Evolutionary conservation across 1,140 invertebrate species (phyloP).

Genomic region (Zophobas atratus): DNA sequence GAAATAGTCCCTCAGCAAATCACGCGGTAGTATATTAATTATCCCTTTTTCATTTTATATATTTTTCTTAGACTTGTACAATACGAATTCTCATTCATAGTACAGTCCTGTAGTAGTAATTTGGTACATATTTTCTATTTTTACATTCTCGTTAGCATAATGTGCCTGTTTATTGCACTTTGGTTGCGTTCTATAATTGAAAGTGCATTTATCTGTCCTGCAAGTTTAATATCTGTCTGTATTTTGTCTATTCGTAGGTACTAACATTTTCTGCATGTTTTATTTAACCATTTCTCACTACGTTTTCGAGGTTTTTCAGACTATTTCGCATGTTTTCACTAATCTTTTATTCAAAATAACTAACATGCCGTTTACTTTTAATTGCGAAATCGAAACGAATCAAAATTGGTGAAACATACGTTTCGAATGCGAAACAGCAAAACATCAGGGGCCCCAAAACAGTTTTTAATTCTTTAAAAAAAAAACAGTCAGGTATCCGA

Average conservation of each 20-base stretch:
- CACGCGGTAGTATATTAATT: conserved; percentile 70
- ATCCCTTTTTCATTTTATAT: conserved; percentile 62
- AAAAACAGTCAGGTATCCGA: too few relatives aligned
- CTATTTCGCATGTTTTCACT: conserved; percentile 23
- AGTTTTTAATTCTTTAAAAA: too few relatives aligned
- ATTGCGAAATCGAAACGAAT: too few relatives aligned
- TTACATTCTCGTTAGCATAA: conserved; percentile 37
- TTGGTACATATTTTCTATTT: conserved; percentile 45
- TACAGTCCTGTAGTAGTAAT: conserved; percentile 64
- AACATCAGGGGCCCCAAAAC: too few relatives aligned
- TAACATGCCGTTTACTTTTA: too few relatives aligned
- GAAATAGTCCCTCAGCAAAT: conserved; percentile 69
- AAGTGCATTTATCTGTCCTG: conserved; percentile 49
- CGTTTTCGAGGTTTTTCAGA: conserved; percentile 11
- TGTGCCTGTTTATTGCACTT: conserved; percentile 51
- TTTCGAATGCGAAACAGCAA: too few relatives aligned
- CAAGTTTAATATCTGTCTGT: conserved; percentile 50
- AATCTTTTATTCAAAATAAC: conserved; percentile 1
- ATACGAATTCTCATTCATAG: conserved; percentile 67
- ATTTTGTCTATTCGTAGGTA: conserved; percentile 44
- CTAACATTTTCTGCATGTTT: conserved; percentile 34
- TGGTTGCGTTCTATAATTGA: conserved; percentile 31
- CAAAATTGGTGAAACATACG: too few relatives aligned
- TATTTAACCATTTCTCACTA: conserved; percentile 19
- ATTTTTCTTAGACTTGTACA: conserved; percentile 54